Evolutionary conservation across 1,140 invertebrate species (phyloP), one percentile per base, ranked within the genome.

Genomic region (Limonius californicus): DNA sequence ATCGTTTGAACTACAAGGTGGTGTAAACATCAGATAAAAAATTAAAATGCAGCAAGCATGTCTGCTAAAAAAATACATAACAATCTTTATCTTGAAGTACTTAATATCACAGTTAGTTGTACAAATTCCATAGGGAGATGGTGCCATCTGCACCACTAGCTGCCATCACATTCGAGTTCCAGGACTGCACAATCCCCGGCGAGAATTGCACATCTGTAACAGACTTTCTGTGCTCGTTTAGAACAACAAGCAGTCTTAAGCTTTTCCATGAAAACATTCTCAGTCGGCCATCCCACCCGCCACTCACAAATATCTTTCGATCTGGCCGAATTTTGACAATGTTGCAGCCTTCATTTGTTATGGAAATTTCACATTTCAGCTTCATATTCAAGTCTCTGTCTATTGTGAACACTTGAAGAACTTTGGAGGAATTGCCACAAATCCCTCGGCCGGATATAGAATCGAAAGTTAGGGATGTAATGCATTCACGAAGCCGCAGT

Each of bases 201-300:
- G 87, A 89, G 77, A 86, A 89, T 60, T 79, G 81, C 60, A 90
- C 80, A 73, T 90, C 88, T 68, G 87, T 82, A 45, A 91, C 79
- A 18, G 82, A 80, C 61, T 82, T 82, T 58, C 73, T 79, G 67
- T 90, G 88, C 68, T 88, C 85, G 30, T 84, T 84, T 11, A 94
- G 77, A 61, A 92, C 86, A 7, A 86, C 91, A 53, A 94, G 72
- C 1, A 87, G 84, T 50, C 87, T 82, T 8, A 92, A 73, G 58
- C 83, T 88, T 72, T 89, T 91, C 84, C 87, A 89, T 3, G 89
- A 88, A 74, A 87, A 93, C 64, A 93, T 81, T 69, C 90, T 79
- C 42, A 92, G 80, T 53, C 84, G 82, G 2, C 85, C 85, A 72
- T 94, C 91, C 87, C 88, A 91, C 16, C 89, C 87, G 30, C 85